A percentile compares a stretch with the other conserved stretches of the same genome.
Conservation (phyloP, 2,888 invertebrate species). For the Perizoma affinitatum region DNA sequence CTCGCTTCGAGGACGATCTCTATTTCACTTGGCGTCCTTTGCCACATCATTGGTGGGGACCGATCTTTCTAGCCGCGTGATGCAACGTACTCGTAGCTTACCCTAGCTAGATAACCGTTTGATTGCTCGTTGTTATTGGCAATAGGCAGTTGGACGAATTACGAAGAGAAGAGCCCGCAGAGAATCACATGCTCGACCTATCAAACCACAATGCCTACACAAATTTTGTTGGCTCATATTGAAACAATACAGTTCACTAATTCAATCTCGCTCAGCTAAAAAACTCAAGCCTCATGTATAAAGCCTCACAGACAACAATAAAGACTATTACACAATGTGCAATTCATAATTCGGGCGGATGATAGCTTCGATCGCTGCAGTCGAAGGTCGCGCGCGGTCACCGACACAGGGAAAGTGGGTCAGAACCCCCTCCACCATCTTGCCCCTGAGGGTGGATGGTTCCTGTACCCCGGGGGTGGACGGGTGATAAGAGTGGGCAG, state of each 20-base stretch:
- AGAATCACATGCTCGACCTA: constrained; percentile 4
- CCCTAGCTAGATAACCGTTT: constrained; percentile 60
- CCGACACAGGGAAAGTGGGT: constrained; percentile 75
- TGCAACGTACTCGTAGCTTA: constrained; percentile 70
- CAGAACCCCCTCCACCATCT: constrained; percentile 53
- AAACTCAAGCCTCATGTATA: constrained; percentile 22
- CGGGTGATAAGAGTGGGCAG: constrained; percentile 19
- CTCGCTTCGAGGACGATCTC: constrained; percentile 84
- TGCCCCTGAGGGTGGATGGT: constrained; percentile 23
- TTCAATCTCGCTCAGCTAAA: constrained; percentile 8
- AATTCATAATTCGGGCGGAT: constrained; percentile 60
- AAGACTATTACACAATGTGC: constrained; percentile 61
- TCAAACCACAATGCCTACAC: neutral
- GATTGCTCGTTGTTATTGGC: constrained; percentile 55
- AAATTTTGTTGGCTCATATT: neutral
- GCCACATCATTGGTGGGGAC: constrained; percentile 81
- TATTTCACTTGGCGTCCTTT: constrained; percentile 83
- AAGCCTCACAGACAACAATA: constrained; percentile 55
- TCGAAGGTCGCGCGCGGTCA: constrained; percentile 81
- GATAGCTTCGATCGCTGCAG: constrained; percentile 68
- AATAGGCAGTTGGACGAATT: constrained; percentile 26
- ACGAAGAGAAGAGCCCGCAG: neutral
- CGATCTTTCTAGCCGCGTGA: constrained; percentile 81
- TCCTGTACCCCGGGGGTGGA: constrained; percentile 12
- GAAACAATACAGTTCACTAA: constrained; percentile 11